Conservation (phyloP, 2,797 vertebrate genomes). For the Pteronotus mesoamericanus region DNA sequence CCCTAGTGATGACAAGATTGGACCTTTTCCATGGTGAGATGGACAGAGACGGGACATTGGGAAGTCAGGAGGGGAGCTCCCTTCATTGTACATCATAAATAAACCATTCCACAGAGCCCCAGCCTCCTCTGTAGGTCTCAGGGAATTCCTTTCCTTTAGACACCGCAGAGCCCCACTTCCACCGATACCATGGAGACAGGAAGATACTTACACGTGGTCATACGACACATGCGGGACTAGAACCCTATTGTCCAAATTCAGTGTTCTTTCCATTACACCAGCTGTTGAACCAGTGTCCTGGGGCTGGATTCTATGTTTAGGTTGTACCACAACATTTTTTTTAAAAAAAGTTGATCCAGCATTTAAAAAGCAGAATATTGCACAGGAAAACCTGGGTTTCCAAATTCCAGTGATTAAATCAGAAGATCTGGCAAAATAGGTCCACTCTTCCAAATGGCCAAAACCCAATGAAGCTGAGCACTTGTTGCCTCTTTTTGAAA, state of each 20-base stretch:
- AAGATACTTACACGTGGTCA: not conserved
- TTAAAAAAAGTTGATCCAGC: not conserved
- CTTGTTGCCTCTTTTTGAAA: not conserved
- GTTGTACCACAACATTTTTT: not conserved
- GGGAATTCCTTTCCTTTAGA: not conserved
- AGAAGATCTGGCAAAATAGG: not conserved
- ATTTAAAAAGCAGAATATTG: not conserved
- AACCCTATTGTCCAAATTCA: not conserved
- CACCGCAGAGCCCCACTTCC: not conserved
- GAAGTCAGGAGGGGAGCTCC: not conserved
- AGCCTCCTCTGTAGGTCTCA: not conserved
- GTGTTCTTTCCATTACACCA: not conserved
- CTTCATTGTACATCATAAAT: not conserved
- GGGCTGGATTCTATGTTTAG: not conserved
- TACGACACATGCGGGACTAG: not conserved
- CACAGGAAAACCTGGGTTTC: constrained; percentile 1
- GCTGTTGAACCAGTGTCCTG: not conserved
- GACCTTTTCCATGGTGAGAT: not conserved
- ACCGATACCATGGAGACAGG: not conserved
- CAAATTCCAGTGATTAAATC: not conserved
- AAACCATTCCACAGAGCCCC: not conserved
- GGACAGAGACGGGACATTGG: not conserved
- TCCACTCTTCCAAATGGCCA: not conserved
- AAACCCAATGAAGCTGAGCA: not conserved
- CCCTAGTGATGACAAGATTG: not conserved